These are phyloP conservation scores for Nasonia longicornis DNA, from an alignment of 1,140 invertebrate genomes.

Conservation along the genomic window DNA sequence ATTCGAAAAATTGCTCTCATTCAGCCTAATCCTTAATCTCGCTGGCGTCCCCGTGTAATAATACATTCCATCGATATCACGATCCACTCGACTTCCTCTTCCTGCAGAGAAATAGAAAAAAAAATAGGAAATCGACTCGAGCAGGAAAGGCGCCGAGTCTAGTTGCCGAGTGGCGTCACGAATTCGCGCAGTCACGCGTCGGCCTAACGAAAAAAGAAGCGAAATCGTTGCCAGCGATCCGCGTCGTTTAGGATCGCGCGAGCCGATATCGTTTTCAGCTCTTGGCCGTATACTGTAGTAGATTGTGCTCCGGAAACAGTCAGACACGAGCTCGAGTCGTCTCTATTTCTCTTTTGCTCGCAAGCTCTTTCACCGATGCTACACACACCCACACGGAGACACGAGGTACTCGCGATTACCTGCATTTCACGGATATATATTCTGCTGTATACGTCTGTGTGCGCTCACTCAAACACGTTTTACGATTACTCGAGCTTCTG, in stretches of 20 bases:
- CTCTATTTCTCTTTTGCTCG: not conserved
- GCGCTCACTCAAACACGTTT: not conserved
- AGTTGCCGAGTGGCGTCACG: slow-evolving; percentile 36
- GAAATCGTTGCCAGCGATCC: slow-evolving; percentile 16
- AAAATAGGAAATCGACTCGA: slow-evolving; percentile 7
- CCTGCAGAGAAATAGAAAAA: not conserved
- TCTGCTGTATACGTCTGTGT: not conserved
- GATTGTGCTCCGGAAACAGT: slow-evolving; percentile 9
- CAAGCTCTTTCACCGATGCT: not conserved
- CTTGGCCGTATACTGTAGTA: not conserved
- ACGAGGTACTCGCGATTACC: not conserved
- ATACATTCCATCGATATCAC: slow-evolving; percentile 26
- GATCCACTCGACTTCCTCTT: not conserved
- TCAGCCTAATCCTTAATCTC: not conserved
- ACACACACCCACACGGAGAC: not conserved
- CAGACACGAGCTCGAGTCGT: not conserved
- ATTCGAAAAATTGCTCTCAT: slow-evolving; percentile 1
- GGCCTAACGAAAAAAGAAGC: not conserved
- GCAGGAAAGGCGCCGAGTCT: not conserved
- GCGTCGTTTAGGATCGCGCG: slow-evolving; percentile 6
- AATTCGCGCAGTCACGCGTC: slow-evolving; percentile 39
- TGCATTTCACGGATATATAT: not conserved
- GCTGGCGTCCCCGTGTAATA: slow-evolving; percentile 5
- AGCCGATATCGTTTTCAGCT: not conserved
- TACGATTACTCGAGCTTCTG: not conserved